Evolutionary conservation across 37 sponge, comb jelly and placozoan species (phyloP).

Genomic region (Crambe crambe): DNA sequence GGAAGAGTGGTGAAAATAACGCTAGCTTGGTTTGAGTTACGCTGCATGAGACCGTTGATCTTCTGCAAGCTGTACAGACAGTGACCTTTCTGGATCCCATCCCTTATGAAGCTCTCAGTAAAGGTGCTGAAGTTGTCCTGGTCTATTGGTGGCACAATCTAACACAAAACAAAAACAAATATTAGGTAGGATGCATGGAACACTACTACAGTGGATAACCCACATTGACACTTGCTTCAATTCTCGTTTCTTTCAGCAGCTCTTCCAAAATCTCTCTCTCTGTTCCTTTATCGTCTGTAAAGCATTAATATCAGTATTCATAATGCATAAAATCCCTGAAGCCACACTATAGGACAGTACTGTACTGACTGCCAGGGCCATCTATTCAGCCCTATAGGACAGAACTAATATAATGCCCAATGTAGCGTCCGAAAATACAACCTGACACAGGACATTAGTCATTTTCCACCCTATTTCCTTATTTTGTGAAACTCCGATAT

Average conservation of each 20-base stretch:
- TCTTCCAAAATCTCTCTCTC: conserved; percentile 58
- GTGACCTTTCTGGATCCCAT: neutral
- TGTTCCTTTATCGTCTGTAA: conserved; percentile 27
- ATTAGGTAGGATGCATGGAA: neutral
- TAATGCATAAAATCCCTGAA: too few species aligned
- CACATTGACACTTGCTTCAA: conserved; percentile 75
- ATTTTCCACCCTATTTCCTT: too few species aligned
- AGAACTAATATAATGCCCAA: too few species aligned
- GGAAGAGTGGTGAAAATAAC: conserved; percentile 75
- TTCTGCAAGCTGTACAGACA: neutral
- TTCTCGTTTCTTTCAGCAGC: conserved; percentile 73
- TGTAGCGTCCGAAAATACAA: too few species aligned
- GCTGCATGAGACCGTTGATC: conserved; percentile 60
- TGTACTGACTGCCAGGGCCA: too few species aligned
- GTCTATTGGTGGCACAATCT: conserved; percentile 28
- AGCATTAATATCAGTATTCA: too few species aligned
- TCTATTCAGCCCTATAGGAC: too few species aligned
- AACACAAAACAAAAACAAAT: neutral
- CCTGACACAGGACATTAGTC: too few species aligned
- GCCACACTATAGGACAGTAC: too few species aligned
- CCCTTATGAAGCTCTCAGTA: conserved; percentile 46
- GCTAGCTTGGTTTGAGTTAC: conserved; percentile 46
- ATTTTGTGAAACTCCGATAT: too few species aligned
- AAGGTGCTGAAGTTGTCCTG: conserved; percentile 36
- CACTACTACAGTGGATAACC: neutral